Conservation (phyloP, 2,113 vertebrate genomes). For the Clarias magur region DNA sequence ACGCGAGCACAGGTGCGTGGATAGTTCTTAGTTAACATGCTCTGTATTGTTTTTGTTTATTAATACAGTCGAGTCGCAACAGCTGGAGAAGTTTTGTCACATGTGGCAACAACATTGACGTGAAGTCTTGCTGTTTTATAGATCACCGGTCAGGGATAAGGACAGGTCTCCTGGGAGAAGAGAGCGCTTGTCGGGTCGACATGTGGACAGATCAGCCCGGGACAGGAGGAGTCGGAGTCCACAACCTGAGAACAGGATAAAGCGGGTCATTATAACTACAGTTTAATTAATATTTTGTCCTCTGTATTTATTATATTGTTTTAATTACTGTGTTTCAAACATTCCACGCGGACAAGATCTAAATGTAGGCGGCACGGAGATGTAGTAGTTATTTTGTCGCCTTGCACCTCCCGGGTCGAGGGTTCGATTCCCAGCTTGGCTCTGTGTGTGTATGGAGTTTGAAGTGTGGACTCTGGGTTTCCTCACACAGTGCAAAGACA, state of each 20-base stretch:
- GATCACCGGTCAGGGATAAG: slow-evolving; percentile 80
- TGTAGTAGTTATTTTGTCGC: too few relatives aligned
- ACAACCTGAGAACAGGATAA: slow-evolving; percentile 74
- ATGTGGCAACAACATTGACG: neutral
- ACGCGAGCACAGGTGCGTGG: slow-evolving; percentile 62
- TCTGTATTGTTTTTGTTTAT: neutral
- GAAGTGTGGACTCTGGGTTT: too few relatives aligned
- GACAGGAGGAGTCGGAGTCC: slow-evolving; percentile 82
- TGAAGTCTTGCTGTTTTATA: slow-evolving; percentile 47
- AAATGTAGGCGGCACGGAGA: neutral
- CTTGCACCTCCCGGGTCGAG: too few relatives aligned
- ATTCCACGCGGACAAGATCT: neutral
- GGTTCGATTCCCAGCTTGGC: too few relatives aligned
- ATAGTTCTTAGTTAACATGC: neutral
- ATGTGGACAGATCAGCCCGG: slow-evolving; percentile 80
- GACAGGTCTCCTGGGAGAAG: slow-evolving; percentile 76
- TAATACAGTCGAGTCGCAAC: neutral
- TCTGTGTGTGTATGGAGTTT: too few relatives aligned
- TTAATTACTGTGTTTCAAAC: neutral
- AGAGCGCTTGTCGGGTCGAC: slow-evolving; percentile 71
- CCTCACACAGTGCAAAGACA: too few relatives aligned
- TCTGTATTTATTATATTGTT: neutral
- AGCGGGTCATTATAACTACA: slow-evolving; percentile 74
- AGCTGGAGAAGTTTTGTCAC: too few relatives aligned
- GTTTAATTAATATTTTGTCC: neutral